Base-by-base conservation (phyloP, 2,797 vertebrate species). In the Eulemur rubriventer region DNA sequence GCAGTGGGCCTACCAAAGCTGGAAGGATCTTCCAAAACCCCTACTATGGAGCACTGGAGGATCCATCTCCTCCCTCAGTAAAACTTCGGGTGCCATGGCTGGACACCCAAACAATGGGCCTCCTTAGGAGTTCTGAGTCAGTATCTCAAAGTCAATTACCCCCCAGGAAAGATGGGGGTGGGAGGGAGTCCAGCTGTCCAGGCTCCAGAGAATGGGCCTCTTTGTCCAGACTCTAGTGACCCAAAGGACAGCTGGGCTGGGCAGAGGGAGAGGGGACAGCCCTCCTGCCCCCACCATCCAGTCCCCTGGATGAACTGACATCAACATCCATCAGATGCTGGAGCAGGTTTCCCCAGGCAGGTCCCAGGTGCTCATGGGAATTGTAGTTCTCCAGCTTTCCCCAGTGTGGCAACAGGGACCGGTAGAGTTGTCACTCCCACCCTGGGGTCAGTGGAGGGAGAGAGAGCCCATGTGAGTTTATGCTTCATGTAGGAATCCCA, bases 211-310 rank as follows among this genome's bases (percentile, higher is more conserved):
- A 98, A 96, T 89, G 78, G 93, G 43, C 48, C 73, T 96, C 93
- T 97, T 97, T 97, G 96, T 98, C 67, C 88, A 70, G 46, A 78
- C 72, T 81, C 89, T 91, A 52, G 50, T 76, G 94, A 89, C 96
- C 88, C 93, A 91, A 78, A 87, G 91, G 95, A 75, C 96, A 97
- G 91, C 89, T 96, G 95, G 94, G 33, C 65, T 84, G 83, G 70
- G 88, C 87, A 76, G 48, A 7, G 10, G 72, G 46, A 89, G 70
- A 92, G 24, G 18, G 81, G n/a, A 91, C 73, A 81, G 30, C 80
- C 73, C 57, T 86, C 50, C 43, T 75, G 22, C 38, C 52, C 52
- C 69, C 38, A 16, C 33, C 63, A 65, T 9, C 1, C 38, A 69
- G 55, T 30, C 3, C 79, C 41, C 65, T 16, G 75, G 52, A 76